Base-by-base conservation (phyloP, 2,888 invertebrate species). In the Parnassius glacialis region DNA sequence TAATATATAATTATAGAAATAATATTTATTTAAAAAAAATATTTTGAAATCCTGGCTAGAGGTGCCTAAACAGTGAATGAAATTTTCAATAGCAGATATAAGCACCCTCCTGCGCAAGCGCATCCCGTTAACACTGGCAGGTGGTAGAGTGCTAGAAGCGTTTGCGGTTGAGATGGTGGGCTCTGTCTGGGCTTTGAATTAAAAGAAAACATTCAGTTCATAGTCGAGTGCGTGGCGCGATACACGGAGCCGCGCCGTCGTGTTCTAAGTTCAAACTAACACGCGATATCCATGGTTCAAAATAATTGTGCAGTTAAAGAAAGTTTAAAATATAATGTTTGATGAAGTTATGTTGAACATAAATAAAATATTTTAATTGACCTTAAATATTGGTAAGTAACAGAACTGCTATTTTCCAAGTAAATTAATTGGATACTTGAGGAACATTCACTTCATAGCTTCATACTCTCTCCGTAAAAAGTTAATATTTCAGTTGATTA, bases 131-230 rank as follows among this genome's bases (percentile, higher is more conserved):
- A 71, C 62, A 65, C 70, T 65, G 54, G 54, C 62, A 54, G 57
- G 58, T 57, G 62, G 62, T 16, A 54, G 54, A 61, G 58, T 57
- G 62, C 58, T 16, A 54, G 57, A 61, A 62, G 48, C 58, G 58
- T 54, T 62, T 58, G 54, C 57, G 53, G 25, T 54, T 43, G 57
- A 57, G 61, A 53, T 53, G 52, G 54, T 62, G 58, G 57, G 48
- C 50, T 57, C 52, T 20, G 61, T 57, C 52, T 20, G 61, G 53
- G 47, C 51, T 60, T 69, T 68, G 75, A 68, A 73, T 80, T 77
- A 76, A 81, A 57, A 57, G 62, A 62, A 81, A 80, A 77, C 71
- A 81, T 74, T 84, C 84, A 88, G 88, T 87, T 71, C 77, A 78
- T 79, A 85, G 79, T 80, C 67, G 75, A 78, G 72, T 81, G 83